phyloP scores from a whole-genome alignment of 2,888 invertebrate genomes.

The Chirona hameri region DNA sequence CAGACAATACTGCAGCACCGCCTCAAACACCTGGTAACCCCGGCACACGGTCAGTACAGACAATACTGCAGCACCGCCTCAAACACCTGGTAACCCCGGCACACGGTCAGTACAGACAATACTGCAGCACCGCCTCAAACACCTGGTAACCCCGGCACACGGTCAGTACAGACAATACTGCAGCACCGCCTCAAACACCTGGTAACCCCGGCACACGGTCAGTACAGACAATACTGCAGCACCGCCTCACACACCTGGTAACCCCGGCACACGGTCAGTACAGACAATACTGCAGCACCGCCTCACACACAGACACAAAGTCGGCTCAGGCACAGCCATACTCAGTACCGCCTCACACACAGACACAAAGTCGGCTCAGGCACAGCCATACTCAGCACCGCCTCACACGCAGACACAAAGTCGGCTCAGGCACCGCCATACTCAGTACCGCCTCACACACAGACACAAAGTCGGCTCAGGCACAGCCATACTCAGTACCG shows the following conservation, averaged over 20 bases:
- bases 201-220: too few species aligned
- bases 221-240: too few species aligned
- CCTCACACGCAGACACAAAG: neutral
- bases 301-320: constrained; percentile 68
- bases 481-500: too few species aligned
- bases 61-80: too few species aligned
- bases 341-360: constrained; percentile 42
- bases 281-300: constrained; percentile 75
- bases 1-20: too few species aligned
- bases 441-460: neutral
- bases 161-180: neutral
- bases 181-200: too few species aligned
- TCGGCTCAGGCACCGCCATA: too few species aligned
- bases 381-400: constrained; percentile 10
- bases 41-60: neutral
- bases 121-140: neutral
- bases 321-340: too few species aligned
- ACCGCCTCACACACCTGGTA: too few species aligned
- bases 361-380: too few species aligned
- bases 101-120: neutral
- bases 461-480: neutral
- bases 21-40: neutral
- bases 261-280: constrained; percentile 46
- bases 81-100: too few species aligned
- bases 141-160: neutral